Conservation (phyloP, 2,888 invertebrate genomes). For the Lochmaea crataegi region DNA sequence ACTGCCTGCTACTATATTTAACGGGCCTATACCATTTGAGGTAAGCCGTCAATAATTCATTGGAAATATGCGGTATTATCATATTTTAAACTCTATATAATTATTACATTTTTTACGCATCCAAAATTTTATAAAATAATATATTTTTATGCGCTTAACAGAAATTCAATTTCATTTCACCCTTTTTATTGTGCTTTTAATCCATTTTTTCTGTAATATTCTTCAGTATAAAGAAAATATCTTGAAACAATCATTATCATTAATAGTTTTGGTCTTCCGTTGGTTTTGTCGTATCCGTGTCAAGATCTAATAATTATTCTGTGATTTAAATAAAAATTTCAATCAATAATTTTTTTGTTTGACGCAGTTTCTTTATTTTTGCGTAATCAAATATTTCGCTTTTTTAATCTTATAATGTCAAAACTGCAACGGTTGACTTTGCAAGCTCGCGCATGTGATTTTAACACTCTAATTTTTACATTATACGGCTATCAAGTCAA, state of each 20-base stretch:
- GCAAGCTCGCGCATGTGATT: background rate
- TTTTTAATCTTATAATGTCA: background rate
- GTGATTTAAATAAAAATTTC: no score
- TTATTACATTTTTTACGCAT: no score
- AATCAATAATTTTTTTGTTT: background rate
- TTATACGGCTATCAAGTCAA: constrained; percentile 14
- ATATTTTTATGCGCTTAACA: no score
- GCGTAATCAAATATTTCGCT: background rate
- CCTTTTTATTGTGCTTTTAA: no score
- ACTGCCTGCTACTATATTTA: no score
- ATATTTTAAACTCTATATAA: no score
- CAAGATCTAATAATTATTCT: background rate
- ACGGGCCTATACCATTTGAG: background rate
- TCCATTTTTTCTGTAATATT: no score
- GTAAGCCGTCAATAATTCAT: background rate
- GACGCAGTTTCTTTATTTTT: background rate
- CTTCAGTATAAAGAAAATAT: background rate
- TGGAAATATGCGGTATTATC: background rate
- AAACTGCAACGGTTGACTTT: background rate
- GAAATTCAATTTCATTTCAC: background rate
- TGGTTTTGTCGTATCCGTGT: background rate
- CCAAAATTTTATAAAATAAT: no score
- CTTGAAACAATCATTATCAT: background rate
- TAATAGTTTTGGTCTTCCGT: background rate
- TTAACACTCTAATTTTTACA: constrained; percentile 5